These are phyloP conservation scores for Hypotaenidia philippensis DNA, from an alignment of 2,797 vertebrate species.

Conservation along the genomic window DNA sequence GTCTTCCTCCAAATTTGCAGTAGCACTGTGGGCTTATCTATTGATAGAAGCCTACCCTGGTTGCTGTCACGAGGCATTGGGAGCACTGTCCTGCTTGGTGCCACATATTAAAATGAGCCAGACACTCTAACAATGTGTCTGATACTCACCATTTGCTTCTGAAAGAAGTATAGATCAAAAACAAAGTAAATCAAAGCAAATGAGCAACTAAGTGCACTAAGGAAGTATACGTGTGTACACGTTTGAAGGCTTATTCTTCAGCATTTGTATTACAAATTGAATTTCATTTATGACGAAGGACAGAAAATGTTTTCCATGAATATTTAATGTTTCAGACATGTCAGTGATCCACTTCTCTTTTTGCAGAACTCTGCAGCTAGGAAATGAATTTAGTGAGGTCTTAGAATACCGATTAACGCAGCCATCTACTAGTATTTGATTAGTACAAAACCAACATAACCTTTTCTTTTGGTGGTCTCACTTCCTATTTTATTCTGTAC, in stretches of 20 bases:
- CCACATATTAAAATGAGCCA: background rate
- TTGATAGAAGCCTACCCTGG: fast-evolving
- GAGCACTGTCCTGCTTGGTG: background rate
- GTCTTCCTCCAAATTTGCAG: background rate
- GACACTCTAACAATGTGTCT: background rate
- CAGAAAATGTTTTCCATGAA: background rate
- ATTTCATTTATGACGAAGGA: background rate
- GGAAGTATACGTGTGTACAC: background rate
- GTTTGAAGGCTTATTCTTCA: background rate
- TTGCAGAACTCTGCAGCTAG: background rate
- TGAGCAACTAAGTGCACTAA: background rate
- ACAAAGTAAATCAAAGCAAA: background rate
- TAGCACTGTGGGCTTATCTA: background rate
- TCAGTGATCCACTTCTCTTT: background rate
- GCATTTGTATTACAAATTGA: background rate
- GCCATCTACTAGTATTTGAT: background rate
- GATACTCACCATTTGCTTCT: background rate
- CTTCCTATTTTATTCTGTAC: background rate
- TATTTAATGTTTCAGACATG: background rate
- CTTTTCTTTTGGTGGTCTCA: background rate
- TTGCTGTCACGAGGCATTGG: background rate
- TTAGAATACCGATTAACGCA: background rate
- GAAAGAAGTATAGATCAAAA: background rate
- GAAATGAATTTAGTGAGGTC: background rate
- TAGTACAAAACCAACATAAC: background rate